Conservation (phyloP, 1,140 invertebrate species). For the Papilio machaon region DNA sequence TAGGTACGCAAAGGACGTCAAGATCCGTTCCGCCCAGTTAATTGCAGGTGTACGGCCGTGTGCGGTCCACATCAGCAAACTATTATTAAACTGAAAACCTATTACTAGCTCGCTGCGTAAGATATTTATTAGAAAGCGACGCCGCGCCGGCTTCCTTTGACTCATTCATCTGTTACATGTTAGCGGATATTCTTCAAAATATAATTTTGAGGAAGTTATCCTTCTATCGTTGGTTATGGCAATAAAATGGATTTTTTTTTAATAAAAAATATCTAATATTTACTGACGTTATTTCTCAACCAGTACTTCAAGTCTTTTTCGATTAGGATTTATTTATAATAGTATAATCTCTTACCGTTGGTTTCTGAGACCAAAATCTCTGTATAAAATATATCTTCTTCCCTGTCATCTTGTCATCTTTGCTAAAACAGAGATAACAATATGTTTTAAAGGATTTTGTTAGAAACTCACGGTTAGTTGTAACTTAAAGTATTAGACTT, state of each 20-base stretch:
- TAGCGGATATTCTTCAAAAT: not conserved
- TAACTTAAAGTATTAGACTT: not conserved
- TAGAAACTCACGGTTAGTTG: no score
- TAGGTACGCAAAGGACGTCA: not conserved
- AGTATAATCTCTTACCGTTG: no score
- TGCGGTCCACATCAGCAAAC: slow-evolving; percentile 27
- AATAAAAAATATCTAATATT: no score
- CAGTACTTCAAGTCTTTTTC: not conserved
- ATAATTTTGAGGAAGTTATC: not conserved
- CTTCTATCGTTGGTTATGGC: not conserved
- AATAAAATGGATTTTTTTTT: not conserved
- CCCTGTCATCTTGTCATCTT: no score
- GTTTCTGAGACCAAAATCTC: no score
- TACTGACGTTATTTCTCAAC: not conserved
- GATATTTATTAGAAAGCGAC: slow-evolving; percentile 26
- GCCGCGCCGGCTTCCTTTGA: not conserved
- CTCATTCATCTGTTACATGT: not conserved
- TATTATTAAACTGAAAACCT: slow-evolving; percentile 31
- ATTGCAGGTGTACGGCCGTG: slow-evolving; percentile 21
- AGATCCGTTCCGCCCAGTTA: slow-evolving; percentile 16
- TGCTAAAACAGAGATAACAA: no score
- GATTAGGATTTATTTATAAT: no score
- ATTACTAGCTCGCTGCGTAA: not conserved
- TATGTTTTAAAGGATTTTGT: no score
- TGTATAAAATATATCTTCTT: no score